Evolutionary conservation across 2,888 invertebrate genomes (phyloP), one percentile per base, ranked within the genome.

Genomic region (Ferdinandea cuprea): DNA sequence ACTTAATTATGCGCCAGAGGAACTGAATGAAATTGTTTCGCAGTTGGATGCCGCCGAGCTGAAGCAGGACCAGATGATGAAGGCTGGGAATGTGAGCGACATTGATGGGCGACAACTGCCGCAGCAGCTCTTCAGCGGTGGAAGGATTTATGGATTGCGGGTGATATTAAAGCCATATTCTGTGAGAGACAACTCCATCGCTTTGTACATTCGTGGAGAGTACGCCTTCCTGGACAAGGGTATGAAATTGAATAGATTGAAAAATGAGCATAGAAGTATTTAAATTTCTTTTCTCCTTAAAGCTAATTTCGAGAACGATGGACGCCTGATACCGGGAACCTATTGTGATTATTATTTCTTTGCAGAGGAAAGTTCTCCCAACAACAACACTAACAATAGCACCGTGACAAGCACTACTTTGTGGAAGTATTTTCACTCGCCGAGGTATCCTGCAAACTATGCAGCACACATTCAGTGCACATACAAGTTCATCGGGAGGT

Each of bases 361-460:
- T 89, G 95, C 96, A 94, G 95, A 89, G 86, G 85, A 66, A 65
- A 85, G 13, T 2, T 19, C 88, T 2, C 19, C 88, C 17, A 85
- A 78, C 3, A 78, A 74, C 32, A n/a, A n/a, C n/a, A n/a, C n/a
- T n/a, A n/a, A n/a, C n/a, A n/a, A n/a, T n/a, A n/a, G n/a, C n/a
- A n/a, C n/a, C n/a, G 37, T 61, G 25, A 74, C 71, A 42, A 94
- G 94, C 87, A 93, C 93, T 87, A 93, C 93, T 87, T 92, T 93
- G 15, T 94, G 95, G 90, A 96, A 97, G 69, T 94, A 94, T 73
- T 94, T 97, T 88, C 97, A 96, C 91, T 98, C 98, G 65, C 98
- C 98, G 0, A 95, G 96, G 74, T 99, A 98, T 92, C 99, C 99
- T 85, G 98, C 98, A 87, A 95, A 96, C 87, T 99, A 99, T 91